phyloP scores from a whole-genome alignment of 2,113 vertebrate species.

The Anhinga rufa region DNA sequence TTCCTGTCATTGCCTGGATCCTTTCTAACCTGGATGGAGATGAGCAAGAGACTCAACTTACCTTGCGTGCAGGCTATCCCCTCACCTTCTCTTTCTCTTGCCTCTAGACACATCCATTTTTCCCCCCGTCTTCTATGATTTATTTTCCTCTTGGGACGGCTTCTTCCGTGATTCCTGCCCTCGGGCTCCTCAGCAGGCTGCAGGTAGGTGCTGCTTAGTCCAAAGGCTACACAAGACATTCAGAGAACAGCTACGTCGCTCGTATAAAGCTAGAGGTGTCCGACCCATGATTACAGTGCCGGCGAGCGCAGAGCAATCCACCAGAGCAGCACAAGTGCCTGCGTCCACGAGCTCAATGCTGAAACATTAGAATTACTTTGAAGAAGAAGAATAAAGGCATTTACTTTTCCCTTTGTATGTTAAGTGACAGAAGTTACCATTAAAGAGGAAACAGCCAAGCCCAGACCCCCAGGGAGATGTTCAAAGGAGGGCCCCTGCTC shows the following conservation, averaged over 20 bases:
- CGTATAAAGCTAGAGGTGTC: neutral
- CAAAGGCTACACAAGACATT: neutral
- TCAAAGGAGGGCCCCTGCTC: neutral
- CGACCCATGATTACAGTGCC: neutral
- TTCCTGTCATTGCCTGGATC: neutral
- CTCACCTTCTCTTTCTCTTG: constrained; percentile 53
- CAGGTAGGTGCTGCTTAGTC: neutral
- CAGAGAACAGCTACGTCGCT: neutral
- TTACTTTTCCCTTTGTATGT: constrained; percentile 5
- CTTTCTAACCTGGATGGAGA: neutral
- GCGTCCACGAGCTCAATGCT: neutral
- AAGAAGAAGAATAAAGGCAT: constrained; percentile 47
- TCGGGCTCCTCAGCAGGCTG: neutral
- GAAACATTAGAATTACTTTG: neutral
- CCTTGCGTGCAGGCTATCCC: neutral
- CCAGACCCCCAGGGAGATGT: neutral
- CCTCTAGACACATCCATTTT: constrained; percentile 28
- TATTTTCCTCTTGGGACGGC: neutral
- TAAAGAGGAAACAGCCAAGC: neutral
- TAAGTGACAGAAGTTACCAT: neutral
- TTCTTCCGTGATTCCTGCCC: neutral
- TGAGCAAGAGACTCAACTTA: constrained; percentile 43
- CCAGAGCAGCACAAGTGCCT: neutral
- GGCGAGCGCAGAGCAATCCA: neutral
- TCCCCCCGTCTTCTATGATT: neutral